Evolutionary conservation across 2,888 invertebrate species (phyloP).

Genomic region (Pristionchus mayeri): DNA sequence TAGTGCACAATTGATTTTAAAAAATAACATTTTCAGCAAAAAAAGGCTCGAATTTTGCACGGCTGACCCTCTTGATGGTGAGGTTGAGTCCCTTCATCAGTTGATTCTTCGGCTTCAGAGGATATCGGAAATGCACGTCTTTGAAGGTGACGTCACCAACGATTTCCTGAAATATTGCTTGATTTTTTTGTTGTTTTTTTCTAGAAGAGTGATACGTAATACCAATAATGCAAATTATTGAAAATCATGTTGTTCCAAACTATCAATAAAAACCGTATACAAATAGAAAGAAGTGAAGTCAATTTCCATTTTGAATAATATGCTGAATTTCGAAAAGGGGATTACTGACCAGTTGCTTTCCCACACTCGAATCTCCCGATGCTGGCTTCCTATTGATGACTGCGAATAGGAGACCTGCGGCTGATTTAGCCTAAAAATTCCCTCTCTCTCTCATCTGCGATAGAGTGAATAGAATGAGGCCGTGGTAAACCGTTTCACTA

Average conservation of each 20-base stretch:
- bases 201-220: too few species aligned
- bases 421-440: slow-evolving; percentile 45
- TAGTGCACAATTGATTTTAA: too few species aligned
- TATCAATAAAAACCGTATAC: not conserved
- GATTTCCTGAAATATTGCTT: slow-evolving; percentile 68
- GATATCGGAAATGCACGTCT: slow-evolving; percentile 77
- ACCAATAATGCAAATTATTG: too few species aligned
- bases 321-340: too few species aligned
- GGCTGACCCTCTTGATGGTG: slow-evolving; percentile 45
- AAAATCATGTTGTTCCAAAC: too few species aligned
- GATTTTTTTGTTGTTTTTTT: slow-evolving; percentile 48
- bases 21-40: too few species aligned
- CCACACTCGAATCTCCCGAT: slow-evolving; percentile 74
- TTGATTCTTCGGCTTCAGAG: slow-evolving; percentile 72
- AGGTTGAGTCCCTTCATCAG: slow-evolving; percentile 75
- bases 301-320: too few species aligned
- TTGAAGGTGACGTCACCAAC: slow-evolving; percentile 76
- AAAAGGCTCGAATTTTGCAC: too few species aligned
- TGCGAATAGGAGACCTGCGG: slow-evolving; percentile 76
- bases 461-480: too few species aligned
- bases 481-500: too few species aligned
- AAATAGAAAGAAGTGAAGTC: too few species aligned
- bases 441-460: too few species aligned
- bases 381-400: slow-evolving; percentile 75
- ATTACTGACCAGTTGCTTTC: slow-evolving; percentile 55